Evolutionary conservation across 2,797 vertebrate species (phyloP), one percentile per base, ranked within the genome.

Genomic region (Mycteria americana): DNA sequence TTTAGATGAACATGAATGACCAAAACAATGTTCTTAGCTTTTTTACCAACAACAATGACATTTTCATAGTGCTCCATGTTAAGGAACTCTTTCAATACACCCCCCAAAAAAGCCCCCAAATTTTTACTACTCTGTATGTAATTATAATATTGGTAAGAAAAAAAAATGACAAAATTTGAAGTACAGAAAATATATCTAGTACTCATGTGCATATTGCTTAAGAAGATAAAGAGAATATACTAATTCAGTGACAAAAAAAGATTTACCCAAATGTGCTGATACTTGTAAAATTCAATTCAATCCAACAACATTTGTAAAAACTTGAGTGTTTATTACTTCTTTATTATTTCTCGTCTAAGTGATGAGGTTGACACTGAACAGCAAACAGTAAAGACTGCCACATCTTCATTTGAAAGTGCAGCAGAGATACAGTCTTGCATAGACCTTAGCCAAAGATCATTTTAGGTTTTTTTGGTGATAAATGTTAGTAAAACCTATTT

Each of bases 1-100:
- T 81, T 91, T 72, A 78, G 62, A 97, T 70, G 72, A 37, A 37
- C 37, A 37, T 37, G 68, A 97, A 95, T 94, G 95, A 97, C 94
- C 91, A 74, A 75, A 97, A 81, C 93, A 95, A 76, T 39, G 18
- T n/a, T 92, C 81, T 86, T 89, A 37, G 86, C 28, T 62, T 84
- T 94, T 88, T 90, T 83, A 92, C 65, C 68, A 82, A 78, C 68
- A 54, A 46, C n/a, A 88, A 75, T 39, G 59, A 56, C 21, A 73
- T 63, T 89, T 80, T 60, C 31, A 50, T 43, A 64, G 37, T 13
- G 8, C 46, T 88, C 59, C 76, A 45, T 35, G 27, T 72, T 92
- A 91, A 95, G 53, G 53, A 60, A 50, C 37, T 65, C 59, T 95
- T 92, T 33, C 27, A 57, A 46, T 10, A 45, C 6, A 74, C 9